Evolutionary conservation across 2,113 vertebrate genomes (phyloP).

Genomic region (Etia nguti): DNA sequence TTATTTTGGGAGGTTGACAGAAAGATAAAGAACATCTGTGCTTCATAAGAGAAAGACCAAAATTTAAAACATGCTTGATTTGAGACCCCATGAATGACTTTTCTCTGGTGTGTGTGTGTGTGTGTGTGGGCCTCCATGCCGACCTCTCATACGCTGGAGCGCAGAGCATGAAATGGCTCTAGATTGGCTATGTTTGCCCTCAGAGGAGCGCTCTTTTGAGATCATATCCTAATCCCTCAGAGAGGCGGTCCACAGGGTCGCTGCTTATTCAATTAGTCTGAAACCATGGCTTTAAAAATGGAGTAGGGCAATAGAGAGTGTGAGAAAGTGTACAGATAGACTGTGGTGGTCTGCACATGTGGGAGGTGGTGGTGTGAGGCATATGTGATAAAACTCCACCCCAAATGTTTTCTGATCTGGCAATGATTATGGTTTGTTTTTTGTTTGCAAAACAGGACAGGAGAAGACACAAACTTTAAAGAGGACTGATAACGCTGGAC

Average conservation of each 20-base stretch:
- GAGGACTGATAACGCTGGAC: not conserved
- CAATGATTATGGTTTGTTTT: not conserved
- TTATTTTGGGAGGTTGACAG: not conserved
- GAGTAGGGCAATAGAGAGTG: slow-evolving; percentile 41
- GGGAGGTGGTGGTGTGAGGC: slow-evolving; percentile 6
- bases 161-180: slow-evolving; percentile 71
- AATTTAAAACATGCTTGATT: slow-evolving; percentile 59
- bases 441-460: not conserved
- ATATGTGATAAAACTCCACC: not conserved
- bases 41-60: slow-evolving; percentile 54
- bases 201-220: slow-evolving; percentile 63
- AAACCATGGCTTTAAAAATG: slow-evolving; percentile 53
- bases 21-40: slow-evolving; percentile 40
- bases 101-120: slow-evolving; percentile 20
- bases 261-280: slow-evolving; percentile 74
- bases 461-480: not conserved
- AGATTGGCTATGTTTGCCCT: slow-evolving; percentile 73
- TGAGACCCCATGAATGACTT: slow-evolving; percentile 58
- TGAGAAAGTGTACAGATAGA: slow-evolving; percentile 52
- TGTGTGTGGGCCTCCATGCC: slow-evolving; percentile 35
- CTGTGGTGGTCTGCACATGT: slow-evolving; percentile 27
- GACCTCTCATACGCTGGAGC: slow-evolving; percentile 52
- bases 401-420: not conserved
- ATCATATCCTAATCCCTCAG: slow-evolving; percentile 75
- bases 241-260: slow-evolving; percentile 69